Evolutionary conservation across 2,113 vertebrate genomes (phyloP).

Genomic region (Neolamprologus sp.): DNA sequence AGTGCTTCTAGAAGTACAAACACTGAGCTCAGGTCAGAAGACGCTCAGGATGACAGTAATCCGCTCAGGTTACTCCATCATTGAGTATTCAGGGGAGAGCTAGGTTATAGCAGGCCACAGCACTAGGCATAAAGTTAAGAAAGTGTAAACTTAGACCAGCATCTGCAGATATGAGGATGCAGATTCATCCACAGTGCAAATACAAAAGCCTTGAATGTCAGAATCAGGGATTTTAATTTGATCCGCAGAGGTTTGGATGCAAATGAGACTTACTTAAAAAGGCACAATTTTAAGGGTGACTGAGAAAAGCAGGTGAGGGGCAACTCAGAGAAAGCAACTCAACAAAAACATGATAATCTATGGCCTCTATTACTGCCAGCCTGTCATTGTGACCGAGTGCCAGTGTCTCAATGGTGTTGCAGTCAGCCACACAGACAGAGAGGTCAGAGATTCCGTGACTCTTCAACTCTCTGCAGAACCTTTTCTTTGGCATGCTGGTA

Average conservation of each 20-base stretch:
- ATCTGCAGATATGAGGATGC: not conserved
- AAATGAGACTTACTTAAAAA: not conserved
- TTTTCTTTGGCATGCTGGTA: constrained; percentile 24
- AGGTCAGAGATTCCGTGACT: constrained; percentile 46
- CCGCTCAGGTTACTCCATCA: not conserved
- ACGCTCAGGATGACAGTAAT: not conserved
- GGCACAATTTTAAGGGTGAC: not conserved
- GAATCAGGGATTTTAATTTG: not conserved
- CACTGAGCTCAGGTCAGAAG: not conserved
- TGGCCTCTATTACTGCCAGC: not conserved
- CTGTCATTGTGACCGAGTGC: not conserved
- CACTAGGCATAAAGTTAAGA: not conserved
- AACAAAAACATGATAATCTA: constrained; percentile 10
- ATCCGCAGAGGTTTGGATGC: not conserved
- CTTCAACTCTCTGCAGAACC: constrained; percentile 37
- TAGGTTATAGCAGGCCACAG: not conserved
- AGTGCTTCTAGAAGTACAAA: not conserved
- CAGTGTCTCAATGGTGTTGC: not conserved
- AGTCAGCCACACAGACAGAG: constrained; percentile 32
- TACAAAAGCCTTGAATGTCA: not conserved
- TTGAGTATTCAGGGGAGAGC: not conserved
- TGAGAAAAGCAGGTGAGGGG: constrained; percentile 9
- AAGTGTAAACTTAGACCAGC: not conserved
- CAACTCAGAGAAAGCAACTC: not conserved
- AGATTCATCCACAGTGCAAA: not conserved